A percentile compares a stretch with the other conserved stretches of the same genome.
phyloP scores from a whole-genome alignment of 2,888 invertebrate genomes.

The Cynaeus angustus region DNA sequence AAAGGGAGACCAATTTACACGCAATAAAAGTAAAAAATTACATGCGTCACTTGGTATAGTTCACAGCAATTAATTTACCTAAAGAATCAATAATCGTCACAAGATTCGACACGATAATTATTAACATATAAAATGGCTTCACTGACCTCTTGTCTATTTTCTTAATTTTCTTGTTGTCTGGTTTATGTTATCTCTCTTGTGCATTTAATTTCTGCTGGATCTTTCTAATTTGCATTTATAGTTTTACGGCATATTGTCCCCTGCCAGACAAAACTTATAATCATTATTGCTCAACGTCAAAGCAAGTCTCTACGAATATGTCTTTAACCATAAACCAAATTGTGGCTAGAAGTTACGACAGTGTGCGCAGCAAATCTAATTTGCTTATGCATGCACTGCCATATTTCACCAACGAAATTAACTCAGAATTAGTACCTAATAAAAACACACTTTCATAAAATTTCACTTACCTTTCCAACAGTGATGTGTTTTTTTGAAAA shows the following conservation, averaged over 20 bases:
- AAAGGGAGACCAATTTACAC: conserved; percentile 18
- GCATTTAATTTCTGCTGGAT: not conserved
- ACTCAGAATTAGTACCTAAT: conserved; percentile 26
- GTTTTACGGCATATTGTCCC: not conserved
- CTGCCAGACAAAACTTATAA: conserved; percentile 8
- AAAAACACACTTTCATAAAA: conserved; percentile 21
- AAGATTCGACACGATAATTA: too few species aligned
- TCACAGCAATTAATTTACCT: too few species aligned
- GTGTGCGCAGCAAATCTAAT: conserved; percentile 26
- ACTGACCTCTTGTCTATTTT: too few species aligned
- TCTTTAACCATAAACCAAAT: conserved; percentile 30
- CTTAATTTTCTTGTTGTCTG: too few species aligned
- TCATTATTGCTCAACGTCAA: not conserved
- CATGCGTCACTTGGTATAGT: too few species aligned
- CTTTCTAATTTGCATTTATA: not conserved
- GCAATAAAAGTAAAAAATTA: conserved; percentile 25
- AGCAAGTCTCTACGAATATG: conserved; percentile 5
- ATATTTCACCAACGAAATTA: conserved; percentile 20
- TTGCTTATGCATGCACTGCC: conserved; percentile 29
- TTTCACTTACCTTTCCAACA: not conserved
- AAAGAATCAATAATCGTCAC: too few species aligned
- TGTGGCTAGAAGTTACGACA: conserved; percentile 32
- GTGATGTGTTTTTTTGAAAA: conserved; percentile 1
- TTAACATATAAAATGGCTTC: too few species aligned
- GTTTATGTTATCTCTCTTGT: too few species aligned